phyloP scores from a whole-genome alignment of 2,888 invertebrate genomes.

The Bhutanitis thaidina region DNA sequence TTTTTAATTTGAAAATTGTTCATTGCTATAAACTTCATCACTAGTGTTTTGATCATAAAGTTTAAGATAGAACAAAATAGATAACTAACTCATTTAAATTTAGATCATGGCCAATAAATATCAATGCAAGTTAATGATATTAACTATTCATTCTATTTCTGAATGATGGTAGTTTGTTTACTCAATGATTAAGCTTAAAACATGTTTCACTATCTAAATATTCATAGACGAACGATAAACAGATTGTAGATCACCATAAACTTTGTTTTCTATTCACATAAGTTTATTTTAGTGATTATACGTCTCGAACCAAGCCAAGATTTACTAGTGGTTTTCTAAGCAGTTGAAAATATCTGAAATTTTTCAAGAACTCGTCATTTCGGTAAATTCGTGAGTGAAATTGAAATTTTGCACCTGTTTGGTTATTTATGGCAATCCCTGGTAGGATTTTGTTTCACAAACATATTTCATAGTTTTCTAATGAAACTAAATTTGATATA shows the following conservation, averaged over 20 bases:
- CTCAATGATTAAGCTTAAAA: not conserved
- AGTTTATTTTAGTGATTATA: constrained; percentile 7
- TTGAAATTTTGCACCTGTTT: not conserved
- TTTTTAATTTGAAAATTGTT: no score
- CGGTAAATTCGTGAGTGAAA: not conserved
- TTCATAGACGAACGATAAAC: not conserved
- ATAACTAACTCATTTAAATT: no score
- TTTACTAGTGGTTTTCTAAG: not conserved
- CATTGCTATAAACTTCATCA: no score
- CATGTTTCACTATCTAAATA: not conserved
- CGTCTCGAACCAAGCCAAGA: not conserved
- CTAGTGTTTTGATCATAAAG: no score
- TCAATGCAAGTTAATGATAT: no score
- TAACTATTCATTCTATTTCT: no score
- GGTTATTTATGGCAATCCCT: no score
- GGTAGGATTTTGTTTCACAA: no score
- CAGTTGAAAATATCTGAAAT: constrained; percentile 2
- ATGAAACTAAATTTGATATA: no score
- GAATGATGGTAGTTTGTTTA: not conserved
- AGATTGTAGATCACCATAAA: constrained; percentile 2
- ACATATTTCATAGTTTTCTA: no score
- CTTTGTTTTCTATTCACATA: constrained; percentile 1
- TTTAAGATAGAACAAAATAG: no score
- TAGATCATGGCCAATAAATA: no score
- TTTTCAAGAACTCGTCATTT: not conserved